Base-by-base conservation (phyloP, 2,113 vertebrate genomes). In the Sitta europaea region DNA sequence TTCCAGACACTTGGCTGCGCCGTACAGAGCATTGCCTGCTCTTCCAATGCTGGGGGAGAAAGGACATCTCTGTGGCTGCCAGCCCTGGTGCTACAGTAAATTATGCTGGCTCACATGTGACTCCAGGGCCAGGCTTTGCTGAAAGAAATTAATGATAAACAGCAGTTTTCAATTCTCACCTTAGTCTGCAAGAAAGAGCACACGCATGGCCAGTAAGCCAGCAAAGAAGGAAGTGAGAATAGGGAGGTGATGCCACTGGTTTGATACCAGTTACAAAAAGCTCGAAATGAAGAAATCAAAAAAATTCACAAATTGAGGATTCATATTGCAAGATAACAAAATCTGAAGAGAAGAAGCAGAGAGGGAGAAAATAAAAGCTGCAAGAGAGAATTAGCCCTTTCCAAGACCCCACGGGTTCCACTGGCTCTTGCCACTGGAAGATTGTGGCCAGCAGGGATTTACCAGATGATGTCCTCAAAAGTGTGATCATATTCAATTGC, bases 1-100 rank as follows among this genome's bases (percentile, higher is more conserved):
- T 76, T 54, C 10, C 50, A 78, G 67, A 79, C 1, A 4, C 17
- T 40, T 61, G 20, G 11, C 24, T 88, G n/a, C 1, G 12, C 38
- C 0, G 0, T 35, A 35, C 4, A 12, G 28, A 63, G 59, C 80
- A 51, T 2, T 50, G 5, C 18, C 21, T 50, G 25, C 0, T 0
- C 27, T 74, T 71, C 35, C 33, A 29, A 42, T 36, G 42, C 36
- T 66, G 57, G 47, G 71, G 40, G 16, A 92, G 43, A 58, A 75
- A 55, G 74, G 43, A 66, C 48, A 22, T 31, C 13, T 59, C 67
- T 72, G 58, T 45, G 27, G 28, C 8, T 78, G 70, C 28, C 38
- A 54, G 0, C 24, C 24, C 28, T 57, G 19, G 47, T 74, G 42
- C 42, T 82, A 55, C 62, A 74, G 43, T 29, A 78, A 86, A 50